Conservation (phyloP, 2,888 invertebrate species). For the Theretra japonica region DNA sequence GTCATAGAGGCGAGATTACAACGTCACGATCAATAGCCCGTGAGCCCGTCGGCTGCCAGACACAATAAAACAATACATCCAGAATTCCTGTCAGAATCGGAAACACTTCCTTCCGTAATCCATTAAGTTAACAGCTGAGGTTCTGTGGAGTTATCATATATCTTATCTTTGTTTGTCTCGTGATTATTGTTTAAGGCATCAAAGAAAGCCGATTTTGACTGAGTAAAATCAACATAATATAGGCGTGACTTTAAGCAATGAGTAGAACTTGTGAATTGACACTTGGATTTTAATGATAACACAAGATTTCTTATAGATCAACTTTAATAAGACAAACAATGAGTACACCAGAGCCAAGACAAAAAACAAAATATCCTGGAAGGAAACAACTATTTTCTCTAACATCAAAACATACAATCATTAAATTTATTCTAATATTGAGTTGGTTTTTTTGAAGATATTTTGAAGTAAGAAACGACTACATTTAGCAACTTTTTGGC, state of each 20-base stretch:
- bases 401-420: too few species aligned
- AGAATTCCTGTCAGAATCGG: slow-evolving; percentile 26
- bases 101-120: slow-evolving; percentile 35
- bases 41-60: slow-evolving; percentile 28
- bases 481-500: too few species aligned
- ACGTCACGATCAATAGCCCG: background rate
- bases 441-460: too few species aligned
- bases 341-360: too few species aligned
- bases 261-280: too few species aligned
- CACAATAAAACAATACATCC: slow-evolving; percentile 32
- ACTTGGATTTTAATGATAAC: too few species aligned
- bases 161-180: slow-evolving; percentile 24
- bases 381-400: too few species aligned
- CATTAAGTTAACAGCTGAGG: slow-evolving; percentile 30
- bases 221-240: background rate
- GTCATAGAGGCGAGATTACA: background rate
- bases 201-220: slow-evolving; percentile 18
- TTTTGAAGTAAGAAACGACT: too few species aligned
- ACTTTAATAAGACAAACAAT: too few species aligned
- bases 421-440: too few species aligned
- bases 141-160: slow-evolving; percentile 25
- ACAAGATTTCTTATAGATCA: too few species aligned
- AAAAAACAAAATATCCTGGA: too few species aligned
- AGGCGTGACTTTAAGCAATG: background rate
- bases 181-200: slow-evolving; percentile 12